Percentiles rank a stretch among this genome's conserved stretches.
Conservation (phyloP, 2,113 vertebrate genomes). For the Cathartes aura region DNA sequence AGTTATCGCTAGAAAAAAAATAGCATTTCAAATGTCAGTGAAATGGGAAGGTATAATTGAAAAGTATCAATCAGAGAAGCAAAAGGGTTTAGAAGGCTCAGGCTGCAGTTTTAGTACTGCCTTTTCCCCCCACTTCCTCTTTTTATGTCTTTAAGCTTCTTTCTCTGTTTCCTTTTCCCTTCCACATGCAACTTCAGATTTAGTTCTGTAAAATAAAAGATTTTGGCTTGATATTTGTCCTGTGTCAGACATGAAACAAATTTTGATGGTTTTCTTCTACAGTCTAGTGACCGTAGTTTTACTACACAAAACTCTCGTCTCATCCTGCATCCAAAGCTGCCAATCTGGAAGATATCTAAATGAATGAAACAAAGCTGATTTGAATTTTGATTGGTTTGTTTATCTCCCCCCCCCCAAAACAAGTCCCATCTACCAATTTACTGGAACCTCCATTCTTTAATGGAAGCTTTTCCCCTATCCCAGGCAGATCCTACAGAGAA, state of each 20-base stretch:
- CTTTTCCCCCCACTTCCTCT: background rate
- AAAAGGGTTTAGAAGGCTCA: constrained; percentile 81
- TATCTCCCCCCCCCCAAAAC: background rate
- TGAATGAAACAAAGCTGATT: background rate
- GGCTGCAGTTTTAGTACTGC: constrained; percentile 51
- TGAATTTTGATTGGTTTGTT: background rate
- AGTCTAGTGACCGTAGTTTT: background rate
- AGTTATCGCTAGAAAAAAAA: constrained; percentile 93
- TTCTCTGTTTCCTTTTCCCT: background rate
- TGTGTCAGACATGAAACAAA: background rate
- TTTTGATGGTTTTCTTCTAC: background rate
- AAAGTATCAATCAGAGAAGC: constrained; percentile 99
- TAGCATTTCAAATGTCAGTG: constrained; percentile 96
- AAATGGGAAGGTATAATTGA: constrained; percentile 98
- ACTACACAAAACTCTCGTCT: background rate
- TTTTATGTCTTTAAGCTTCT: background rate
- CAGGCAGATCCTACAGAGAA: background rate
- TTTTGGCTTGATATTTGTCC: background rate
- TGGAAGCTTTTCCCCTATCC: background rate
- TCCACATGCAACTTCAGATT: constrained; percentile 24
- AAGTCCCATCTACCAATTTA: background rate
- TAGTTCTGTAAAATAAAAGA: constrained; percentile 37
- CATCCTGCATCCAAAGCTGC: background rate
- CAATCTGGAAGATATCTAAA: background rate
- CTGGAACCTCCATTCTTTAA: background rate